These are phyloP conservation scores for Diplolepis rosae DNA, from an alignment of 2,888 invertebrate species.

Conservation along the genomic window DNA sequence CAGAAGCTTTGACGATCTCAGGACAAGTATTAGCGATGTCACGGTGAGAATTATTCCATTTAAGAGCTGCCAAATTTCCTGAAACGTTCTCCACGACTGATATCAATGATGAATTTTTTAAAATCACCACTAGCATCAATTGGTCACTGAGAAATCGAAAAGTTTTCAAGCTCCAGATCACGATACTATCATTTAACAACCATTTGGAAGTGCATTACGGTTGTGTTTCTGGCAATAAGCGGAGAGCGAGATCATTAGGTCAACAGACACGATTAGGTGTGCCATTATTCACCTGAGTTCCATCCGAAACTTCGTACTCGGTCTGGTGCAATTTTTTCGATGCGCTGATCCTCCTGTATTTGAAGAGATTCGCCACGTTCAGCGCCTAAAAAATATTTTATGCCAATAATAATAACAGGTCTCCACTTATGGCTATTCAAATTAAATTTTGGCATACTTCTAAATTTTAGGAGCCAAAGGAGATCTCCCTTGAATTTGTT, in stretches of 20 bases:
- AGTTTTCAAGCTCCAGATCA: background rate
- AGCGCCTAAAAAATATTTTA: conserved; percentile 53
- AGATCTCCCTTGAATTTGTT: too few relatives aligned
- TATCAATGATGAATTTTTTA: background rate
- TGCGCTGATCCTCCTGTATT: conserved; percentile 46
- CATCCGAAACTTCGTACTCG: conserved; percentile 65
- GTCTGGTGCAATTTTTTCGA: conserved; percentile 54
- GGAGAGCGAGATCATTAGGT: conserved; percentile 62
- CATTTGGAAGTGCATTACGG: conserved; percentile 46
- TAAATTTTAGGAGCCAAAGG: too few relatives aligned
- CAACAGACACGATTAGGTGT: conserved; percentile 68
- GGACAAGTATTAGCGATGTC: background rate
- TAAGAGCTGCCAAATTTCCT: background rate
- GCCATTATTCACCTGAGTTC: conserved; percentile 73
- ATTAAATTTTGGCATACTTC: too few relatives aligned
- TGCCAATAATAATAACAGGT: background rate
- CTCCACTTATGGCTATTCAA: too few relatives aligned
- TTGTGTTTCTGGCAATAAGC: conserved; percentile 57
- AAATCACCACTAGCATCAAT: background rate
- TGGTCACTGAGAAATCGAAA: background rate
- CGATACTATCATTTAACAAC: background rate
- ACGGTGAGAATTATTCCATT: background rate
- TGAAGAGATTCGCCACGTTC: conserved; percentile 64
- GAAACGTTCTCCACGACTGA: background rate
- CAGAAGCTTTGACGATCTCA: conserved; percentile 2